phyloP scores from a whole-genome alignment of 2,888 invertebrate species.

The Pinctada fucata region DNA sequence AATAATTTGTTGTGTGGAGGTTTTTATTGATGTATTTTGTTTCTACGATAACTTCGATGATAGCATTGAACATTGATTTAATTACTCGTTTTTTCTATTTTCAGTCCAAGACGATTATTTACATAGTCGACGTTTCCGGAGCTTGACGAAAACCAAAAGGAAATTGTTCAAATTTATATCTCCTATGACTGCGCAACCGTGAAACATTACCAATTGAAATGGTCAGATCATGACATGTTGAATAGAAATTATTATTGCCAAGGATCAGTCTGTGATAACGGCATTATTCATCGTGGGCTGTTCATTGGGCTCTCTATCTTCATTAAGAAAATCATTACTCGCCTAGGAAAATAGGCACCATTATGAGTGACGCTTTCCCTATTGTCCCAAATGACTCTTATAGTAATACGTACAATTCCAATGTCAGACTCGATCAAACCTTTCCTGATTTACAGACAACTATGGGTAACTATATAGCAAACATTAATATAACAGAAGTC shows the following conservation, averaged over 20 bases:
- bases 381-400: not conserved
- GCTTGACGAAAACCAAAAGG: not conserved
- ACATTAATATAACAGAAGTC: constrained; percentile 31
- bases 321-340: constrained; percentile 1
- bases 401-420: not conserved
- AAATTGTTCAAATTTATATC: not conserved
- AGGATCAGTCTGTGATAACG: not conserved
- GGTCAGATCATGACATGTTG: not conserved
- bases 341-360: not conserved
- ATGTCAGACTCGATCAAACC: not conserved
- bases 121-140: not conserved
- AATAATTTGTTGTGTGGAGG: too few relatives aligned
- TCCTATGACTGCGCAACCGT: not conserved
- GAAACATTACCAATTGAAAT: not conserved
- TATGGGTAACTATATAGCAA: not conserved
- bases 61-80: too few relatives aligned
- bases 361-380: not conserved
- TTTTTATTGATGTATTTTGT: too few relatives aligned
- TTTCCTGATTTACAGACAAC: not conserved
- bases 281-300: not conserved
- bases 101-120: too few relatives aligned
- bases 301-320: not conserved
- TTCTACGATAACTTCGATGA: too few relatives aligned
- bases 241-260: not conserved
- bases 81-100: too few relatives aligned